Evolutionary conservation across 2,797 vertebrate species (phyloP), one percentile per base, ranked within the genome.

Genomic region (Sebastes hopkinsi): DNA sequence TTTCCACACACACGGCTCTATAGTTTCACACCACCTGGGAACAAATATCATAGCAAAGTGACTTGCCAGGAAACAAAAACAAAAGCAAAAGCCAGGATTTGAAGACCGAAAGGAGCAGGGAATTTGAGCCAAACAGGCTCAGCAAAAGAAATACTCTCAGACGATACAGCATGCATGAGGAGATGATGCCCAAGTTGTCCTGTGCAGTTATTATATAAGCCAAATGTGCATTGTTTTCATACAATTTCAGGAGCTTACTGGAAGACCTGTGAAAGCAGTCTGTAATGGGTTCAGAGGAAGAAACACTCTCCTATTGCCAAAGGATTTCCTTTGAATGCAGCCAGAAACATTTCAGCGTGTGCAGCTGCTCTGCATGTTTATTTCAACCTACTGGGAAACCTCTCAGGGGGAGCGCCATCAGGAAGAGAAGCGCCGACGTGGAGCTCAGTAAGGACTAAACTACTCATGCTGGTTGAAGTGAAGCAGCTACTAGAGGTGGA

Each of bases 1-100:
- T 91, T 88, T 88, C 81, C 84, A 87, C 75, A 82, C 77, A 71
- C 77, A 61, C 29, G 11, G 38, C 61, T 69, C 61, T 58, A 67
- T 59, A 73, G 79, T 87, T 89, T 87, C 46, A 78, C 42, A 59
- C 73, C 88, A 89, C 86, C 79, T 88, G 87, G 86, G 82, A 82
- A 77, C 80, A 84, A 81, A 79, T 72, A 88, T 88, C 59, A 87
- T 50, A 86, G 76, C 72, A 71, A 80, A 87, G 69, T 75, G 77
- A 82, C 65, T 83, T 81, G 79, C 79, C 84, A 82, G 77, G 58
- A 46, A 83, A 76, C 65, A 66, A 81, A 89, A 79, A 59, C 54
- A 80, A 80, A 88, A 82, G 67, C 42, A 77, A 75, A 84, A 79
- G 65, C 67, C 60, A 72, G 70, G 71, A 88, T 85, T 79, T 78